Percentiles rank a stretch among this genome's conserved stretches.
These are phyloP conservation scores for Knipowitschia caucasica DNA, from an alignment of 2,797 vertebrate genomes.

Conservation along the genomic window DNA sequence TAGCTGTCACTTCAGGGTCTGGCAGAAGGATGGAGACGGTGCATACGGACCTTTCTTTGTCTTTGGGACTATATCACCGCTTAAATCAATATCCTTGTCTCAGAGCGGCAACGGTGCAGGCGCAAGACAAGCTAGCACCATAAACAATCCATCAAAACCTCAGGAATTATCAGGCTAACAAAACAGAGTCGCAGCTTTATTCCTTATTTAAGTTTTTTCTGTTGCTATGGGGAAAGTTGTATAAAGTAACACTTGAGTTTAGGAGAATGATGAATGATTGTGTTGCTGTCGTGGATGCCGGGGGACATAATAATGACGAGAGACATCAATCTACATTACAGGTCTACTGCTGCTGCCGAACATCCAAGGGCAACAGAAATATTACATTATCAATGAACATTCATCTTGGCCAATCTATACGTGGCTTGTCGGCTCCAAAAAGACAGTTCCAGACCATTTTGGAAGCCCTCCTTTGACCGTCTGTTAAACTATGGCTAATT, in stretches of 20 bases:
- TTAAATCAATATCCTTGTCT: slow-evolving; percentile 44
- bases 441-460: background rate
- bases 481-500: slow-evolving; percentile 17
- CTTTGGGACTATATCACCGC: slow-evolving; percentile 26
- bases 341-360: slow-evolving; percentile 47
- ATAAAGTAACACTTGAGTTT: slow-evolving; percentile 47
- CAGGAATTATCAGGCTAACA: slow-evolving; percentile 35
- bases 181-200: slow-evolving; percentile 21
- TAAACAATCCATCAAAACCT: slow-evolving; percentile 30
- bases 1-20: slow-evolving; percentile 1
- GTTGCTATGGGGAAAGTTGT: slow-evolving; percentile 34
- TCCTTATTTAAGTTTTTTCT: slow-evolving; percentile 23
- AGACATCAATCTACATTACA: slow-evolving; percentile 68
- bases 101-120: slow-evolving; percentile 26
- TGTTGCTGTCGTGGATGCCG: slow-evolving; percentile 49
- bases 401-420: slow-evolving; percentile 49
- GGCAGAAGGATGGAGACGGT: background rate
- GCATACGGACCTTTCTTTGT: slow-evolving; percentile 8
- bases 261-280: slow-evolving; percentile 59
- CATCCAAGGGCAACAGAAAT: slow-evolving; percentile 65
- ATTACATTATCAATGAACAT: slow-evolving; percentile 52
- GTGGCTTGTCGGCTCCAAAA: slow-evolving; percentile 2
- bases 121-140: slow-evolving; percentile 16
- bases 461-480: background rate
- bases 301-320: slow-evolving; percentile 63